phyloP scores from a whole-genome alignment of 2,797 vertebrate species.

The Acestrorhynchus altus region DNA sequence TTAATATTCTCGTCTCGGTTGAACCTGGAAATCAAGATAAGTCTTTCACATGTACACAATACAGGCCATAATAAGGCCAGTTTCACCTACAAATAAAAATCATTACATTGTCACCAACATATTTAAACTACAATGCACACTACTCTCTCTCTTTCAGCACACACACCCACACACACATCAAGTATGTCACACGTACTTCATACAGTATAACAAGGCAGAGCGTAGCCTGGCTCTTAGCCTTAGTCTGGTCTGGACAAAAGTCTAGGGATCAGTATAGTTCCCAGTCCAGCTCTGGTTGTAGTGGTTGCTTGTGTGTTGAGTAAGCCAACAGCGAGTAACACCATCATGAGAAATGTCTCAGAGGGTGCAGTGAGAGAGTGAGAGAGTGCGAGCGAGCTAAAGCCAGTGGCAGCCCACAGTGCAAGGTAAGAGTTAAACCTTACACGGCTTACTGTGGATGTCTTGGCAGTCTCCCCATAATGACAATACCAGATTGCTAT shows the following conservation, averaged over 20 bases:
- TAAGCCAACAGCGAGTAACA: conserved; percentile 47
- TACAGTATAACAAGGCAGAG: too few species aligned
- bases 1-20: too few species aligned
- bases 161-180: too few species aligned
- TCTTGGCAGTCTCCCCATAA: conserved; percentile 81
- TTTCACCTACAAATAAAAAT: conserved; percentile 28
- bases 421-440: conserved; percentile 61
- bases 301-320: conserved; percentile 44
- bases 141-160: neutral
- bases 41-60: conserved; percentile 28
- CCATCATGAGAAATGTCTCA: conserved; percentile 51
- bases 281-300: neutral
- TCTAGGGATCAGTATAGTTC: too few species aligned
- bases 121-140: neutral
- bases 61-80: conserved; percentile 26
- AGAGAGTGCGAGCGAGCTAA: conserved; percentile 6
- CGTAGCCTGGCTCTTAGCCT: neutral
- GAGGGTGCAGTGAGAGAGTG: conserved; percentile 20
- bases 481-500: conserved; percentile 86
- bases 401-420: conserved; percentile 1
- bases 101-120: neutral
- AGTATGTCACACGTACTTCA: too few species aligned
- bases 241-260: neutral
- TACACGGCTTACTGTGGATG: conserved; percentile 70
- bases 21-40: too few species aligned